phyloP scores from a whole-genome alignment of 2,888 invertebrate genomes.

The Arrhopalites spinosus region DNA sequence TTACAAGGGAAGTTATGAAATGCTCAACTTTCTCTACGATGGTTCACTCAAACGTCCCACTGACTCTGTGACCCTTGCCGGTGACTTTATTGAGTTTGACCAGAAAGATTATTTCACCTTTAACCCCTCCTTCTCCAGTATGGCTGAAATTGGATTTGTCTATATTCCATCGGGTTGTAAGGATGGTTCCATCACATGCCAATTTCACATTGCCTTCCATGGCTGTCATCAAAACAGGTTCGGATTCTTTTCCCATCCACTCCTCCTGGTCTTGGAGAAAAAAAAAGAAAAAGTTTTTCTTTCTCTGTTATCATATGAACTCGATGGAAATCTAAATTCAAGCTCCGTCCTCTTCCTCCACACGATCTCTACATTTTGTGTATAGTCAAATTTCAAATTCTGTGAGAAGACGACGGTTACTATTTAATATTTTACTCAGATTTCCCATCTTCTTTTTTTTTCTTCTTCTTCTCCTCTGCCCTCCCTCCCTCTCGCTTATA shows the following conservation, averaged over 20 bases:
- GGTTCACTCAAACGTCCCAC: slow-evolving; percentile 48
- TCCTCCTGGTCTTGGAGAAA: too few species aligned
- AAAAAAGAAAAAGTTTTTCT: not conserved
- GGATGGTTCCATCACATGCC: slow-evolving; percentile 41
- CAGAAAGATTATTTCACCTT: slow-evolving; percentile 50
- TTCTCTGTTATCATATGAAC: too few species aligned
- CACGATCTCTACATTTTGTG: too few species aligned
- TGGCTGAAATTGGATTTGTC: slow-evolving; percentile 50
- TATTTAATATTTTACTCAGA: too few species aligned
- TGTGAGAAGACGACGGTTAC: too few species aligned
- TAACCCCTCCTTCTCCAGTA: slow-evolving; percentile 44
- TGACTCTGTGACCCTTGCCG: slow-evolving; percentile 40
- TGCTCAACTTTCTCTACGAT: slow-evolving; percentile 57
- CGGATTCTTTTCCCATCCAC: not conserved
- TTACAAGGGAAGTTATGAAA: slow-evolving; percentile 57
- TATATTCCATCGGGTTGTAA: slow-evolving; percentile 53
- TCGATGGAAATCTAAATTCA: too few species aligned
- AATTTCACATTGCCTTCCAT: slow-evolving; percentile 53
- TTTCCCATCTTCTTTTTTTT: too few species aligned
- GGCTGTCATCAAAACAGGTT: slow-evolving; percentile 54
- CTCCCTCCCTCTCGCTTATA: too few species aligned
- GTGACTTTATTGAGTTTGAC: slow-evolving; percentile 50
- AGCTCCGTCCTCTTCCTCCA: too few species aligned
- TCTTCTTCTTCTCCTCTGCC: too few species aligned
- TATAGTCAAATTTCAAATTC: too few species aligned